Percentiles rank a stretch among this genome's conserved stretches.
Evolutionary conservation across 1,140 invertebrate species (phyloP).

Genomic region (Trichonephila inaurata): DNA sequence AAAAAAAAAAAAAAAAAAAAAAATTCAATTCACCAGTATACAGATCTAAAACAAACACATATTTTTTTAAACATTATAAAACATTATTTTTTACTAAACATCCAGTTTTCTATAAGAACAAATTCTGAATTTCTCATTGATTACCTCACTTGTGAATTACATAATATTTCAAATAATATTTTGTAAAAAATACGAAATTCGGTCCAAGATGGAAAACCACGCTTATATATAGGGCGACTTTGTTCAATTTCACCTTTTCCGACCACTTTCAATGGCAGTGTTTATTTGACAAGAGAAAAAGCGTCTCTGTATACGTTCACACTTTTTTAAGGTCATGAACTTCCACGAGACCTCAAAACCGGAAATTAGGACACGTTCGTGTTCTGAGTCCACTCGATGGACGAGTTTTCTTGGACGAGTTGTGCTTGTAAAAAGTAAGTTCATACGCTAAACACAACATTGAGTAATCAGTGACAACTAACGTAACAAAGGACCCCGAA

Average conservation of each 20-base stretch:
- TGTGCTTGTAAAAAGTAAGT: background rate
- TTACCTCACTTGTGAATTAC: no score
- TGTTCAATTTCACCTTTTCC: background rate
- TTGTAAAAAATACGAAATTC: no score
- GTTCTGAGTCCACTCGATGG: background rate
- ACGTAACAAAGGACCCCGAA: background rate
- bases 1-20: no score
- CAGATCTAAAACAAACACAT: no score
- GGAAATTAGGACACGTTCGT: conserved; percentile 1
- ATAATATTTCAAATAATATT: no score
- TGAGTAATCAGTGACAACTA: conserved; percentile 6
- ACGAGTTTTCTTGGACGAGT: background rate
- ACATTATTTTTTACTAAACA: no score
- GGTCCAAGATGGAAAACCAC: no score
- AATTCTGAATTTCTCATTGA: no score
- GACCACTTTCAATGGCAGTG: background rate
- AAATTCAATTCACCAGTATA: no score
- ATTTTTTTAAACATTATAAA: no score
- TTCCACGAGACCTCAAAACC: conserved; percentile 10
- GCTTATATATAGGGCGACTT: no score
- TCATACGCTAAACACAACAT: background rate
- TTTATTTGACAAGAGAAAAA: background rate
- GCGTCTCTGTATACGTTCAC: background rate
- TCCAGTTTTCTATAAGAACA: no score
- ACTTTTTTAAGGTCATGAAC: conserved; percentile 1